phyloP scores from a whole-genome alignment of 2,113 vertebrate genomes.

The Chroicocephalus ridibundus region DNA sequence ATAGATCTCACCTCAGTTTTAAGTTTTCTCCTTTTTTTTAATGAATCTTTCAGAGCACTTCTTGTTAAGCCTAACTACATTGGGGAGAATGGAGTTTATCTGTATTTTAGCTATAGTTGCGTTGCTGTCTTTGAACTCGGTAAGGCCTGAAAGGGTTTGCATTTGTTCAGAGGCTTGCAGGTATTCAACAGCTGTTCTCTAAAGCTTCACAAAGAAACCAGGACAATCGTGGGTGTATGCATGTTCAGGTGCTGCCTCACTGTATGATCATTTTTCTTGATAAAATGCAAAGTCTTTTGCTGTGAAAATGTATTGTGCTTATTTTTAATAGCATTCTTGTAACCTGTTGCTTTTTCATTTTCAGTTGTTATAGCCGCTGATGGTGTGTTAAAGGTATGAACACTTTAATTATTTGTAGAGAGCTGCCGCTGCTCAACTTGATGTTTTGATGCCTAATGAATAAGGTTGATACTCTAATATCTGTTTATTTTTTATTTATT shows the following conservation, averaged over 20 bases:
- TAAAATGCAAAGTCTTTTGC: not conserved
- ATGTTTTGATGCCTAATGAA: not conserved
- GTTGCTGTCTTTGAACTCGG: not conserved
- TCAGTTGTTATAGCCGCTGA: slow-evolving; percentile 93
- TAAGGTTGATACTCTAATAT: not conserved
- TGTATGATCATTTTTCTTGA: not conserved
- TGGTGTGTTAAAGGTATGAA: slow-evolving; percentile 89
- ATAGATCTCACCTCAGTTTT: not conserved
- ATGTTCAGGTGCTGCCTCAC: not conserved
- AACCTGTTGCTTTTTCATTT: slow-evolving; percentile 63
- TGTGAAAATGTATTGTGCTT: not conserved
- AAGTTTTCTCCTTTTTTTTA: not conserved
- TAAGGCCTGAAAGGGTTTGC: not conserved
- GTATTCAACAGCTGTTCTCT: not conserved
- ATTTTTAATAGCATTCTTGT: not conserved
- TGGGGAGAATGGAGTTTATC: not conserved
- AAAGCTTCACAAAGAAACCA: not conserved
- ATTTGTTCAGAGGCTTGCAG: not conserved
- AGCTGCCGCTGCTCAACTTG: not conserved
- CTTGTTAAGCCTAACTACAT: not conserved
- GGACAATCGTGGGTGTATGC: not conserved
- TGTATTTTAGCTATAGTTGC: not conserved
- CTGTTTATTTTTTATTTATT: not conserved
- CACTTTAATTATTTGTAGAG: not conserved
- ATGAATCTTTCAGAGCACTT: not conserved